These are phyloP conservation scores for Danio albolineatus DNA, from an alignment of 2,797 vertebrate species.

Conservation along the genomic window DNA sequence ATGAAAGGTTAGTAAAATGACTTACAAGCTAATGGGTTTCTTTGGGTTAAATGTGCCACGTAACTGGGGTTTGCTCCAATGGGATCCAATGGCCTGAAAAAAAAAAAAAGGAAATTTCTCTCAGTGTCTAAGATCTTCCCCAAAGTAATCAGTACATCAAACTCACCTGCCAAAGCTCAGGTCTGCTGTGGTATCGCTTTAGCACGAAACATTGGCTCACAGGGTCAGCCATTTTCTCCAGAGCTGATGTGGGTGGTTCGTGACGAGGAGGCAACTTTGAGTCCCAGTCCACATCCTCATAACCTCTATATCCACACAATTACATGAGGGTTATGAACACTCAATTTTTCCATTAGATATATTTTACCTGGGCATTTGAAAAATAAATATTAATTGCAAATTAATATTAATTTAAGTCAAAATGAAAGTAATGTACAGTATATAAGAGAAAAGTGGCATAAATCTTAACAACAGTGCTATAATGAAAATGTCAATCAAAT, in stretches of 20 bases:
- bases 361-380: too few relatives aligned
- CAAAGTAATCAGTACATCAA: not conserved
- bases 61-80: conserved; percentile 79
- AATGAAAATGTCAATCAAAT: too few relatives aligned
- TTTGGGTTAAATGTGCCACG: conserved; percentile 66
- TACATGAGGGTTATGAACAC: not conserved
- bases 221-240: conserved; percentile 70
- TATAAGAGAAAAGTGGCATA: too few relatives aligned
- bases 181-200: conserved; percentile 66
- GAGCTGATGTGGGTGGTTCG: conserved; percentile 65
- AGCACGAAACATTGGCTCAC: conserved; percentile 68
- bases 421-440: too few relatives aligned
- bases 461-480: too few relatives aligned
- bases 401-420: not conserved
- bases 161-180: conserved; percentile 79
- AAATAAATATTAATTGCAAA: too few relatives aligned
- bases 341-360: not conserved
- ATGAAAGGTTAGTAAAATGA: conserved; percentile 44
- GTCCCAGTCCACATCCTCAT: conserved; percentile 76
- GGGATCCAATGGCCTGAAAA: conserved; percentile 71
- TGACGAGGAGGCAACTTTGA: conserved; percentile 68
- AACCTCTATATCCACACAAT: conserved; percentile 66
- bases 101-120: conserved; percentile 30
- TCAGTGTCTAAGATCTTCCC: not conserved
- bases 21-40: conserved; percentile 78